phyloP scores from a whole-genome alignment of 2,797 vertebrate species.

The Myotis myotis region DNA sequence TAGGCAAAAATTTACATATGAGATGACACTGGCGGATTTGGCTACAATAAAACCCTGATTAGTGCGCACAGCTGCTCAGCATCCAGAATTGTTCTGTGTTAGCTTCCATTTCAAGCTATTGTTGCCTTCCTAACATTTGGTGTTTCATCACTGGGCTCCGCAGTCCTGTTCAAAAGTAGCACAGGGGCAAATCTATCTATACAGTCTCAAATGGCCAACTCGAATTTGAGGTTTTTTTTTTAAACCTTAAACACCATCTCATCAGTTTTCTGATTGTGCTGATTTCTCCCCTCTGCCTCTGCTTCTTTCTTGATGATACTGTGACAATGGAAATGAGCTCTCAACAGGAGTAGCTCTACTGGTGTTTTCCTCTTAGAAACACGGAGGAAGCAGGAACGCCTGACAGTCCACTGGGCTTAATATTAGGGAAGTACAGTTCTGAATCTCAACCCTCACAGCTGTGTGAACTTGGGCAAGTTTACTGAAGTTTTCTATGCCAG shows the following conservation, averaged over 20 bases:
- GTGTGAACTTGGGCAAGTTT: neutral
- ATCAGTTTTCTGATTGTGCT: constrained; percentile 17
- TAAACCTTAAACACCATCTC: neutral
- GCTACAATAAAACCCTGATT: constrained; percentile 18
- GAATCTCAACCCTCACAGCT: neutral
- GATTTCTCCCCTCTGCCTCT: neutral
- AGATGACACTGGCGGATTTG: neutral
- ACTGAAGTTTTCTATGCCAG: neutral
- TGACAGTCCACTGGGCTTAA: neutral
- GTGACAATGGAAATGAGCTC: neutral
- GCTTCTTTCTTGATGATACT: neutral
- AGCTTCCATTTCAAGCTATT: neutral
- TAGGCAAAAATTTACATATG: constrained; percentile 19
- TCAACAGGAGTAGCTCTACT: neutral
- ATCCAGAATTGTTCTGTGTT: neutral
- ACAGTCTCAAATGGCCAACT: neutral
- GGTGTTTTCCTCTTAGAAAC: neutral
- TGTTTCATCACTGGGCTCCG: neutral
- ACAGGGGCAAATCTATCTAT: neutral
- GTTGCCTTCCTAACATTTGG: neutral
- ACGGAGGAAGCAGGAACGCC: neutral
- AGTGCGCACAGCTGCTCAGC: constrained; percentile 6
- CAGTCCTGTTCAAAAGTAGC: neutral
- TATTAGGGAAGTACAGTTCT: neutral
- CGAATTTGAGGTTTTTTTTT: neutral